These are phyloP conservation scores for Molossus alvarezi DNA, from an alignment of 2,797 vertebrate species.

Conservation along the genomic window DNA sequence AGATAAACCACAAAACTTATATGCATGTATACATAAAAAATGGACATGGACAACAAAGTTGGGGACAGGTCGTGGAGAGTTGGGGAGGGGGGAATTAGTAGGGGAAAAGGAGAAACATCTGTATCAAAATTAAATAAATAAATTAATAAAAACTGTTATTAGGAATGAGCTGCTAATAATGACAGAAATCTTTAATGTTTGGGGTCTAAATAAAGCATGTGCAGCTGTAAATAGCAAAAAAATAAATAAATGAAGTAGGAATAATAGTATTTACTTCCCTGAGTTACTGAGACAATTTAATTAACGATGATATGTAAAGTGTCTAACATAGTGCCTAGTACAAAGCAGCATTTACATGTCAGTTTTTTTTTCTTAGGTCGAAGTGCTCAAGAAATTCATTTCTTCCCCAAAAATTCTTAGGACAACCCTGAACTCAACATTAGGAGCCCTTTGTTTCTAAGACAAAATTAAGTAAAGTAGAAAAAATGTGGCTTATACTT, in stretches of 20 bases:
- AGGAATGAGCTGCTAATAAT: too few species aligned
- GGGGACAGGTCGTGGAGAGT: too few species aligned
- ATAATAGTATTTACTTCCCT: not conserved
- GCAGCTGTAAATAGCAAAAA: too few species aligned
- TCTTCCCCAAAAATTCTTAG: not conserved
- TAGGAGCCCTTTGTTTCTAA: conserved; percentile 65
- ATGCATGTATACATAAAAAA: too few species aligned
- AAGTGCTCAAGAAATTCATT: conserved; percentile 50
- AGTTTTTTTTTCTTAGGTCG: conserved; percentile 22
- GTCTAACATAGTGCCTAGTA: not conserved
- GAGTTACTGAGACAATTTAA: conserved; percentile 27
- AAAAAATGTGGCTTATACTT: conserved; percentile 26
- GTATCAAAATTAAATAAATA: too few species aligned
- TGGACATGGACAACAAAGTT: too few species aligned
- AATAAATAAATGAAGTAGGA: not conserved
- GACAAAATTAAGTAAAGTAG: not conserved
- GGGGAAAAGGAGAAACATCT: too few species aligned
- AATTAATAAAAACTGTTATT: too few species aligned
- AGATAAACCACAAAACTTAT: too few species aligned
- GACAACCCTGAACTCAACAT: conserved; percentile 18
- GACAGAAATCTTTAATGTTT: too few species aligned
- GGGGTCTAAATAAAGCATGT: too few species aligned
- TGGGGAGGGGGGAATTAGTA: too few species aligned
- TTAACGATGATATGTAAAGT: conserved; percentile 3
- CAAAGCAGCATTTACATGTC: conserved; percentile 10